phyloP scores from a whole-genome alignment of 2,797 vertebrate genomes.

The Pangasius larnaudii region DNA sequence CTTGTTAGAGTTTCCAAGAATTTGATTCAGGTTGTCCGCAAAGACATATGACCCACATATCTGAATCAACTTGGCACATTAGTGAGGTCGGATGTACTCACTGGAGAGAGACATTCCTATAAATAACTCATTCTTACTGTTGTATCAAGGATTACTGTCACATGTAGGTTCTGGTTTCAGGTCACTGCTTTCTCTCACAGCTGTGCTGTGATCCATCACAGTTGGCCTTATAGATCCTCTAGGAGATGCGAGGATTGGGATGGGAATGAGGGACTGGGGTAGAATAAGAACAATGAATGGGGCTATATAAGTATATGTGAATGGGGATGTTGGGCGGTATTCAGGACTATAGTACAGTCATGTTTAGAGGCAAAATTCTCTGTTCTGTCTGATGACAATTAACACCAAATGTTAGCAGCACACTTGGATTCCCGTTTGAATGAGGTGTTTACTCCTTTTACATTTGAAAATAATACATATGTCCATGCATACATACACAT shows the following conservation, averaged over 20 bases:
- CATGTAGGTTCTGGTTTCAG: conserved; percentile 12
- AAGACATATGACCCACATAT: not conserved
- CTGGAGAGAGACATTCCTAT: not conserved
- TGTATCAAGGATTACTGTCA: conserved; percentile 1
- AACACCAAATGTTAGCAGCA: no score
- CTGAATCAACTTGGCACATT: not conserved
- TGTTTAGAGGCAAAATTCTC: not conserved
- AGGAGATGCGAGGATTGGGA: not conserved
- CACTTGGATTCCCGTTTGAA: not conserved
- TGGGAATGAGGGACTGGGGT: not conserved
- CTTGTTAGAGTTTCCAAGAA: not conserved
- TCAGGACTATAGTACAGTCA: not conserved
- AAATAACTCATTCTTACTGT: not conserved
- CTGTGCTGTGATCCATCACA: conserved; percentile 12
- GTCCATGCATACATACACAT: not conserved
- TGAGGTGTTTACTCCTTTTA: not conserved
- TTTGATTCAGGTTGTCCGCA: not conserved
- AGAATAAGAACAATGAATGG: not conserved
- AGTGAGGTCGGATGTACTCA: not conserved
- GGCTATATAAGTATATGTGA: not conserved
- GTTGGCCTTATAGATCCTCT: not conserved
- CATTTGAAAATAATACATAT: not conserved
- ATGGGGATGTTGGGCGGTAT: no score
- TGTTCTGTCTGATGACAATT: not conserved
- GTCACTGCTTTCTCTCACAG: not conserved